A percentile compares a stretch with the other conserved stretches of the same genome.
These are phyloP conservation scores for Euborellia annulipes DNA, from an alignment of 1,140 invertebrate genomes.

Conservation along the genomic window DNA sequence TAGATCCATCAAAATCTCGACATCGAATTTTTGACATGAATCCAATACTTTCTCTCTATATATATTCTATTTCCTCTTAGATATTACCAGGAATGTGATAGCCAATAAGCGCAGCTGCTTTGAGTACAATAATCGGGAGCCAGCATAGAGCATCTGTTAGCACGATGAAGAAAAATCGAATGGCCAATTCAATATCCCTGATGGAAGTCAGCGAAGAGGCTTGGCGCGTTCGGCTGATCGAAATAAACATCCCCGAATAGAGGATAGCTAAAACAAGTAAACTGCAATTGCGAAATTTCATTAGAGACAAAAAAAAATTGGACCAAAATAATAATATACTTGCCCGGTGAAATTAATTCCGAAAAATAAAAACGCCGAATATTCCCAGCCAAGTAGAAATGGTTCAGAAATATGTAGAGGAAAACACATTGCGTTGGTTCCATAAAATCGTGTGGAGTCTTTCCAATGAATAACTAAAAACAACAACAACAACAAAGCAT, in stretches of 20 bases:
- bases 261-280: constrained; percentile 42
- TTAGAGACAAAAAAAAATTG: too few relatives aligned
- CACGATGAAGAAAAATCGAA: constrained; percentile 60
- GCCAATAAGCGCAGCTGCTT: constrained; percentile 41
- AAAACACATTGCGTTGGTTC: constrained; percentile 53
- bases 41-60: too few relatives aligned
- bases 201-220: constrained; percentile 38
- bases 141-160: constrained; percentile 57
- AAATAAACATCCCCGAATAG: constrained; percentile 47
- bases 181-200: constrained; percentile 47
- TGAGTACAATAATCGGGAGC: constrained; percentile 54
- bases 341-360: constrained; percentile 46
- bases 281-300: constrained; percentile 31
- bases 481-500: neutral
- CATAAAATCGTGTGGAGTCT: constrained; percentile 48
- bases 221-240: constrained; percentile 41
- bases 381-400: constrained; percentile 53
- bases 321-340: constrained; percentile 14
- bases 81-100: constrained; percentile 32
- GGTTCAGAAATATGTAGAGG: constrained; percentile 57
- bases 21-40: too few relatives aligned
- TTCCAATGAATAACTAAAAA: constrained; percentile 39
- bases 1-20: too few relatives aligned
- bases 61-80: neutral
- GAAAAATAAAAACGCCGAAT: constrained; percentile 54